Evolutionary conservation across 35 echinoderm and acorn worm species (phyloP).

Genomic region (Stichopus chloronotus): DNA sequence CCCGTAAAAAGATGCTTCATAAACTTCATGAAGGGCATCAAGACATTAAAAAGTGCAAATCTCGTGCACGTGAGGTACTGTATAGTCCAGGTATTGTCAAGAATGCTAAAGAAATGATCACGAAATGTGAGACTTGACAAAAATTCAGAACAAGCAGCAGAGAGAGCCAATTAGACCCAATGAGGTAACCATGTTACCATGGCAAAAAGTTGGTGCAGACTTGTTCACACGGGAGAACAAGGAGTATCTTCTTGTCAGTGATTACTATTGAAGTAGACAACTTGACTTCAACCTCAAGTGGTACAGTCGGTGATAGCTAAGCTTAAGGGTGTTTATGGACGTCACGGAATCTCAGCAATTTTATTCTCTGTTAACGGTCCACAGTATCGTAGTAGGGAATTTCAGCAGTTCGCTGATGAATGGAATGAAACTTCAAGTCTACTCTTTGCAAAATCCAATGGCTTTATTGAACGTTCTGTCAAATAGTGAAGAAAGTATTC

Average conservation of each 20-base stretch:
- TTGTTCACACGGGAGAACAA: constrained; percentile 6
- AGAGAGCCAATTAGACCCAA: constrained; percentile 52
- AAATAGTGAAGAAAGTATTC: constrained; percentile 60
- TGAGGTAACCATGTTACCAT: constrained; percentile 47
- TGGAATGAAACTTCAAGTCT: constrained; percentile 72
- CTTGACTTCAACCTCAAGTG: background rate
- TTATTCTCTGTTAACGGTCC: constrained; percentile 74
- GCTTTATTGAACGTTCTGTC: constrained; percentile 60
- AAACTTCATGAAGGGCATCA: constrained; percentile 73
- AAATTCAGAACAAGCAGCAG: constrained; percentile 37
- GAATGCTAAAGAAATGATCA: constrained; percentile 15
- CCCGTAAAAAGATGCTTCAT: constrained; percentile 57
- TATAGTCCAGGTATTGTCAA: constrained; percentile 42
- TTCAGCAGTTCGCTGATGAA: constrained; percentile 59
- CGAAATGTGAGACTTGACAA: constrained; percentile 59
- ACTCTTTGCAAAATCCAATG: constrained; percentile 69
- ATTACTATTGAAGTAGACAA: constrained; percentile 47
- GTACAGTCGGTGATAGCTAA: constrained; percentile 32
- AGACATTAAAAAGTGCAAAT: constrained; percentile 59
- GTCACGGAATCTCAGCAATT: constrained; percentile 43
- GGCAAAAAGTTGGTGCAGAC: constrained; percentile 40
- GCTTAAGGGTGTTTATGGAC: constrained; percentile 52
- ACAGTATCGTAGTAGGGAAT: constrained; percentile 64
- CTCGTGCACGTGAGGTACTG: constrained; percentile 56
- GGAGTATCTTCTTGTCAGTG: constrained; percentile 7